A percentile compares a stretch with the other conserved stretches of the same genome.
These are phyloP conservation scores for Suillia variegata DNA, from an alignment of 2,888 invertebrate genomes.

Conservation along the genomic window DNA sequence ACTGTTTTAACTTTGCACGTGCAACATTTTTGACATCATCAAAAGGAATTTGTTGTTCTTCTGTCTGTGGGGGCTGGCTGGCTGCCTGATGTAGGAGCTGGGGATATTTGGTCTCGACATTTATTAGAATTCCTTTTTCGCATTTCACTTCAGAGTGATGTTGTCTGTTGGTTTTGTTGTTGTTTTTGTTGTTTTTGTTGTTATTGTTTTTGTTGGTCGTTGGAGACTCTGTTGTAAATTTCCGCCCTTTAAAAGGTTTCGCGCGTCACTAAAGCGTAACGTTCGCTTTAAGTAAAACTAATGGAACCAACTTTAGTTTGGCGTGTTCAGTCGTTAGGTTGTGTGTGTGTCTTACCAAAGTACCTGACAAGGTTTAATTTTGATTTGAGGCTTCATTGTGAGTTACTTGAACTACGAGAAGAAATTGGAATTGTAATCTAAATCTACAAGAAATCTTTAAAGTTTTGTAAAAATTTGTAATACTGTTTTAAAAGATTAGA, in stretches of 20 bases:
- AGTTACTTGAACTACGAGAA: too few relatives aligned
- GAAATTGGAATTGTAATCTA: too few relatives aligned
- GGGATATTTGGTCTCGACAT: constrained; percentile 34
- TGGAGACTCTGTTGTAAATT: neutral
- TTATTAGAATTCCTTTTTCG: constrained; percentile 48
- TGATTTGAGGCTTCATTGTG: too few relatives aligned
- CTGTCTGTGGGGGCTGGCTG: neutral
- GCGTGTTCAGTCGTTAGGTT: too few relatives aligned
- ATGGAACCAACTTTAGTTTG: too few relatives aligned
- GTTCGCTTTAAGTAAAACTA: too few relatives aligned
- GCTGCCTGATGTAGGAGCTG: neutral
- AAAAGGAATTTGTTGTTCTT: constrained; percentile 45
- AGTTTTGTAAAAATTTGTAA: too few relatives aligned
- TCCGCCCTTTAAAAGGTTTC: neutral
- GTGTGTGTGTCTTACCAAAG: too few relatives aligned
- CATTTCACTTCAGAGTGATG: too few relatives aligned
- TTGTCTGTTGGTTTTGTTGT: neutral
- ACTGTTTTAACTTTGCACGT: constrained; percentile 51
- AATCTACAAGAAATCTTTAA: too few relatives aligned
- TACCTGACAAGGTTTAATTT: too few relatives aligned
- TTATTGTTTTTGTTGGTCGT: neutral
- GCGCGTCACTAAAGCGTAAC: neutral
- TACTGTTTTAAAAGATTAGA: too few relatives aligned
- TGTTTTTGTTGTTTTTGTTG: neutral
- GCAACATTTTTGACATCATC: constrained; percentile 53